phyloP scores from a whole-genome alignment of 35 echinoderm and acorn worm genomes.

The Acanthaster planci region DNA sequence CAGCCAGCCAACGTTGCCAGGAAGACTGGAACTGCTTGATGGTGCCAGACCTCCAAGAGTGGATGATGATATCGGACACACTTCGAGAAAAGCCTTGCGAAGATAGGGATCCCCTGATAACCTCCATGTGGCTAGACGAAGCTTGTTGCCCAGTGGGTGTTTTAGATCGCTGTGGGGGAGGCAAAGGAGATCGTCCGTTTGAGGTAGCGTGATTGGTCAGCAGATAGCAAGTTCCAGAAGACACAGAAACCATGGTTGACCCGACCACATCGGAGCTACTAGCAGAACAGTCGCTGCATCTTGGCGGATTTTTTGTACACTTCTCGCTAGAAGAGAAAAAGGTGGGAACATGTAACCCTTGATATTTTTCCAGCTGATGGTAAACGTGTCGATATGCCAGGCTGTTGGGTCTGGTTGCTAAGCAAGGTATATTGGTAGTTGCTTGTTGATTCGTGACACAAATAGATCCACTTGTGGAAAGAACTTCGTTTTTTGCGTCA shows the following conservation, averaged over 20 bases:
- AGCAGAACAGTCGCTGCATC: background rate
- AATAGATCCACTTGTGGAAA: background rate
- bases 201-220: background rate
- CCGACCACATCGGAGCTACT: too few relatives aligned
- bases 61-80: too few relatives aligned
- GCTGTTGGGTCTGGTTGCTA: too few relatives aligned
- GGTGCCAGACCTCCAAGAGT: too few relatives aligned
- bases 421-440: background rate
- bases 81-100: background rate
- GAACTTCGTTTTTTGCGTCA: background rate
- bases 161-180: background rate
- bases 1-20: too few relatives aligned
- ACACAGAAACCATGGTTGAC: too few relatives aligned
- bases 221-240: background rate
- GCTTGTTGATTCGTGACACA: background rate
- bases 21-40: too few relatives aligned
- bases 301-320: background rate
- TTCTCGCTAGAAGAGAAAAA: background rate
- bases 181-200: background rate
- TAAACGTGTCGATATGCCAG: too few relatives aligned
- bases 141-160: background rate
- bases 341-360: too few relatives aligned
- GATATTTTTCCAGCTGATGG: too few relatives aligned
- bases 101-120: background rate
- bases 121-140: background rate